These are phyloP conservation scores for Gasteruption jaculator DNA, from an alignment of 2,888 invertebrate genomes.

Conservation along the genomic window DNA sequence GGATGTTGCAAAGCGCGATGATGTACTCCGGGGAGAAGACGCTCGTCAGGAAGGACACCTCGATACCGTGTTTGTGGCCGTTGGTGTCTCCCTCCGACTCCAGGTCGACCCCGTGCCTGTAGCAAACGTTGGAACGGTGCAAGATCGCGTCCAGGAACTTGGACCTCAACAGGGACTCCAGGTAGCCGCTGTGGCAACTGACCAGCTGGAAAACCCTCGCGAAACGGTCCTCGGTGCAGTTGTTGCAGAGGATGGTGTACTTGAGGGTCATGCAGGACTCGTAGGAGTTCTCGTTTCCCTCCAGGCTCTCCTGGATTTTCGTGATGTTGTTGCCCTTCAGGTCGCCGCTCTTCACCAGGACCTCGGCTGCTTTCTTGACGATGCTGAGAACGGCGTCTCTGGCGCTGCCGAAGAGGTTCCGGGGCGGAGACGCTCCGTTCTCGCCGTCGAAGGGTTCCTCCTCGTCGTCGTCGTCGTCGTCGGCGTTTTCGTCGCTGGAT, in stretches of 20 bases:
- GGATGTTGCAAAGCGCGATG: slow-evolving; percentile 73
- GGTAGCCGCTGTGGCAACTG: slow-evolving; percentile 64
- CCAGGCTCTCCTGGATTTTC: slow-evolving; percentile 39
- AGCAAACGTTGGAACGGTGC: too few species aligned
- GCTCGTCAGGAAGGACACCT: slow-evolving; percentile 58
- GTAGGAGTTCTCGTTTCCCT: slow-evolving; percentile 30
- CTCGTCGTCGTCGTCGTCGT: slow-evolving; percentile 56
- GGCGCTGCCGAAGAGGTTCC: slow-evolving; percentile 80
- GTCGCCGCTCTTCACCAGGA: slow-evolving; percentile 67
- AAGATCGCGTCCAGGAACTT: slow-evolving; percentile 52
- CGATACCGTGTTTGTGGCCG: slow-evolving; percentile 15
- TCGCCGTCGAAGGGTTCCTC: slow-evolving; percentile 61
- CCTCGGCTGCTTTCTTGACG: slow-evolving; percentile 87
- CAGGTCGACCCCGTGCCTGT: slow-evolving; percentile 17
- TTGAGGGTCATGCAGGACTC: slow-evolving; percentile 66
- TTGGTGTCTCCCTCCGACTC: slow-evolving; percentile 1
- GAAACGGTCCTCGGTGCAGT: slow-evolving; percentile 69
- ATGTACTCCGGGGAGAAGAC: slow-evolving; percentile 66
- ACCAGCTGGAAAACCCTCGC: slow-evolving; percentile 69
- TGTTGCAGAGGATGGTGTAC: slow-evolving; percentile 66
- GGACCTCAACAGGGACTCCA: slow-evolving; percentile 63
- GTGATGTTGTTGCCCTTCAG: slow-evolving; percentile 59
- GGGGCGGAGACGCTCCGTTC: slow-evolving; percentile 56
- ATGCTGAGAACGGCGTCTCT: slow-evolving; percentile 88
- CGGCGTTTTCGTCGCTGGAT: slow-evolving; percentile 44